Conservation (phyloP, 2,113 vertebrate genomes). For the Cololabis saira region DNA sequence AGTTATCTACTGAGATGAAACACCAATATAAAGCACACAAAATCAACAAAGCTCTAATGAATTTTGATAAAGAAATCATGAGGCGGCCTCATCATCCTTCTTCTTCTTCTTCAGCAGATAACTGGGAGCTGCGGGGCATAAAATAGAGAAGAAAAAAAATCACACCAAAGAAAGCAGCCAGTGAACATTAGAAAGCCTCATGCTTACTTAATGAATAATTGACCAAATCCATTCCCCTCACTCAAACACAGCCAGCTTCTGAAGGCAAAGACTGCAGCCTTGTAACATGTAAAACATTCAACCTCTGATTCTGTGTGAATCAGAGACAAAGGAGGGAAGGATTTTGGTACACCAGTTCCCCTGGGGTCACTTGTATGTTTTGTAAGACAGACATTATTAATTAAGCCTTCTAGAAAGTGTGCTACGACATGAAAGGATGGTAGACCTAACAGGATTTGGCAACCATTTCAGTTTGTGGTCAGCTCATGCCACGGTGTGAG, state of each 20-base stretch:
- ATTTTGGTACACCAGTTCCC: background rate
- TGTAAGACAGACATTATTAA: background rate
- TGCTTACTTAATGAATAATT: conserved; percentile 76
- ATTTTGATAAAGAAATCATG: conserved; percentile 30
- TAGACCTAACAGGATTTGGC: conserved; percentile 11
- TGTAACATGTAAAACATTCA: conserved; percentile 29
- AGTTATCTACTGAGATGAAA: conserved; percentile 64
- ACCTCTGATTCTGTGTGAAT: conserved; percentile 16
- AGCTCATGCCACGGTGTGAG: conserved; percentile 6
- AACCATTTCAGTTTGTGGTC: conserved; percentile 21
- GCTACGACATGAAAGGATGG: conserved; percentile 9
- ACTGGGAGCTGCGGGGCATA: conserved; percentile 55
- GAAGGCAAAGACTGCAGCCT: conserved; percentile 51
- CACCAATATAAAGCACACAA: conserved; percentile 30
- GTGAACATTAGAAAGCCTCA: conserved; percentile 62
- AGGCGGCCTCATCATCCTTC: conserved; percentile 58
- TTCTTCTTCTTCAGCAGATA: conserved; percentile 57
- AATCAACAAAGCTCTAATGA: conserved; percentile 61
- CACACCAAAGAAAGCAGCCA: conserved; percentile 31
- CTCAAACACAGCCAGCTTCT: conserved; percentile 52
- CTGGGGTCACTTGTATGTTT: conserved; percentile 11
- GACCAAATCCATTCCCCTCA: conserved; percentile 64
- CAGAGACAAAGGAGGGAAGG: conserved; percentile 10
- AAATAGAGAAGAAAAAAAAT: conserved; percentile 14
- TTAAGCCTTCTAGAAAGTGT: conserved; percentile 5